Base-by-base conservation (phyloP, 2,888 invertebrate genomes). In the Lysandra bellargus region DNA sequence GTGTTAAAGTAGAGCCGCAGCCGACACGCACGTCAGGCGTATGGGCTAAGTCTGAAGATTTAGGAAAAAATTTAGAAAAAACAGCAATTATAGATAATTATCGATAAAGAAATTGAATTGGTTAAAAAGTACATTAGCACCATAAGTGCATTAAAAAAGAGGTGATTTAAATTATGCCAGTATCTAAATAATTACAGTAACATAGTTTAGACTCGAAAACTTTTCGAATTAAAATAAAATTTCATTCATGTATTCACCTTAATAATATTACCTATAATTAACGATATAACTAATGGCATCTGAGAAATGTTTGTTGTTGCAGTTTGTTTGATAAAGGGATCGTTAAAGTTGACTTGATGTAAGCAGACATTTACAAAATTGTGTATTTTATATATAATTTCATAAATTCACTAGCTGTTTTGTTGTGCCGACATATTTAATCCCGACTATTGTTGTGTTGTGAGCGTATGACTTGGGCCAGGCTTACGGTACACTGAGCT, bases 401-500 rank as follows among this genome's bases (percentile, higher is more conserved):
- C 9, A 64, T 64, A 64, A 64, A 64, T 64, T 30, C 64, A 12
- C 64, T 83, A 86, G 81, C 80, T 78, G 57, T 78, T 40, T 72
- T 78, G 30, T 69, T 69, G 5, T 74, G n/a, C 30, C 12, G 69
- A 40, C 77, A 77, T 76, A 69, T 49, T 61, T 23, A 69, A 40
- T 78, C 78, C 78, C 17, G 33, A n/a, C 44, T 72, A 74, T 37
- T 60, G 57, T 76, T 73, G 77, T 80, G 80, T 85, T 84, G 84
- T 80, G 79, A 83, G 85, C 85, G 85, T 85, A 81, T 86, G 83
- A 85, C 86, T 90, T 89, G 85, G 83, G 84, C 88, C 87, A 82
- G 81, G 80, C 85, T 88, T 88, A 87, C 88, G 87, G 89, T 88
- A 88, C 89, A 87, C 91, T 92, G 91, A 93, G 92, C 93, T 92